Evolutionary conservation across 2,888 invertebrate genomes (phyloP).

Genomic region (Drosophila hamatofila): DNA sequence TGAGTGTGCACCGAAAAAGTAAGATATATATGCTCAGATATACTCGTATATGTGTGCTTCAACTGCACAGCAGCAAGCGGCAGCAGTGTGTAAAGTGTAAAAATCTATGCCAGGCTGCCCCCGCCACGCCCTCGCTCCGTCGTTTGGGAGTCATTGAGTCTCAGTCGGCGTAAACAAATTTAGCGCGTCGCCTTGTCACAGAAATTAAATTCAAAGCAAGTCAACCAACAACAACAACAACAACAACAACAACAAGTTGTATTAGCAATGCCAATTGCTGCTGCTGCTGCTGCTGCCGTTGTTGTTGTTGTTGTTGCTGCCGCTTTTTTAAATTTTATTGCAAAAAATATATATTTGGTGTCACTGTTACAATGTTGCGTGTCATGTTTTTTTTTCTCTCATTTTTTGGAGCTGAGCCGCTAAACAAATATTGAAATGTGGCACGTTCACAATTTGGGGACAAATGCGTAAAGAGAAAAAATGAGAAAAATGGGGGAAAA

Average conservation of each 20-base stretch:
- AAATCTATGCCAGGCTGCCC: constrained; percentile 49
- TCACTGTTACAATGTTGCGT: constrained; percentile 72
- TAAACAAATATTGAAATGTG: constrained; percentile 31
- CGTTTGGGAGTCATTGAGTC: constrained; percentile 66
- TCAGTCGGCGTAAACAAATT: constrained; percentile 71
- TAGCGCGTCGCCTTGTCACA: constrained; percentile 78
- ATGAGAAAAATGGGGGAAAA: background rate
- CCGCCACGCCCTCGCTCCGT: constrained; percentile 12
- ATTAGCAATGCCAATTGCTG: constrained; percentile 62
- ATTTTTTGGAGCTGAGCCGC: constrained; percentile 27
- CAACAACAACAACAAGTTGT: constrained; percentile 30
- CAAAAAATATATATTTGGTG: constrained; percentile 65
- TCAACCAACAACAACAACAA: constrained; percentile 45
- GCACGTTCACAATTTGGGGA: constrained; percentile 39
- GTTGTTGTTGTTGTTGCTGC: constrained; percentile 20
- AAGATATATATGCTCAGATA: background rate
- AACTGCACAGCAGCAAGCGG: constrained; percentile 3
- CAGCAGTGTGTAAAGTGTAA: constrained; percentile 27
- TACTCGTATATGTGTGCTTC: background rate
- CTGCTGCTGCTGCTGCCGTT: constrained; percentile 9
- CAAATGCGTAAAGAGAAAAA: constrained; percentile 50
- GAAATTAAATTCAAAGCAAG: constrained; percentile 68
- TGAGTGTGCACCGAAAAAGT: constrained; percentile 25
- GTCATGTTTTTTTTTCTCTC: constrained; percentile 44
- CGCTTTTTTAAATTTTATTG: constrained; percentile 53